Percentiles rank a stretch among this genome's conserved stretches.
Conservation (phyloP, 2,888 invertebrate species). For the Myathropa florea region DNA sequence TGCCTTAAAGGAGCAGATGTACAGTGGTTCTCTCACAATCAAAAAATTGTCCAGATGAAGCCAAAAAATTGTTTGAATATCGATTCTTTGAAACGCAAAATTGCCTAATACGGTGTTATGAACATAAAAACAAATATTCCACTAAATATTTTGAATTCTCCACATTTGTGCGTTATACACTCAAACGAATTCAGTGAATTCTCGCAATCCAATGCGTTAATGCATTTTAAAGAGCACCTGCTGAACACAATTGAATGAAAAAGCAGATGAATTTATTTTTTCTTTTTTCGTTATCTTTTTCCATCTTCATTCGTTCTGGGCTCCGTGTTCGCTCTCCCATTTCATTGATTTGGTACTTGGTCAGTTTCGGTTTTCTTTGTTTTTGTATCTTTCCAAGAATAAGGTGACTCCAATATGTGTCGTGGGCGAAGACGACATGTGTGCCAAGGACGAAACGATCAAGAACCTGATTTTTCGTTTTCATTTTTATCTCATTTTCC, state of each 20-base stretch:
- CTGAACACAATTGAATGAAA: conserved; percentile 19
- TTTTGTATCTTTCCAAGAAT: background rate
- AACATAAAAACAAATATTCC: no score
- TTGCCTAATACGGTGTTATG: no score
- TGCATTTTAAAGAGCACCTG: conserved; percentile 27
- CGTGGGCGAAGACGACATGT: conserved; percentile 24
- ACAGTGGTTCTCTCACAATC: no score
- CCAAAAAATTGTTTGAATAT: no score
- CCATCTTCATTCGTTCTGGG: conserved; percentile 12
- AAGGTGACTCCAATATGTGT: background rate
- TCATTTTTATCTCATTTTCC: background rate
- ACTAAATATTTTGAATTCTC: no score
- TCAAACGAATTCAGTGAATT: background rate
- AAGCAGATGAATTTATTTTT: background rate
- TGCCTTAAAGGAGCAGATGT: no score
- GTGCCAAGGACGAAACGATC: conserved; percentile 45
- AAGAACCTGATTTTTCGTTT: background rate
- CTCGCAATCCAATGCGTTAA: background rate
- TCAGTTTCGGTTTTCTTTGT: background rate
- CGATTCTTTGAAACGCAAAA: no score
- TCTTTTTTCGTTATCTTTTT: conserved; percentile 11
- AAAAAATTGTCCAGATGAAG: no score
- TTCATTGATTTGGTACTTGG: conserved; percentile 2
- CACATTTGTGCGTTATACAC: background rate
- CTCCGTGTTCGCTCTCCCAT: background rate